These are phyloP conservation scores for Drosophila santomea DNA, from an alignment of 1,140 invertebrate species.

Conservation along the genomic window DNA sequence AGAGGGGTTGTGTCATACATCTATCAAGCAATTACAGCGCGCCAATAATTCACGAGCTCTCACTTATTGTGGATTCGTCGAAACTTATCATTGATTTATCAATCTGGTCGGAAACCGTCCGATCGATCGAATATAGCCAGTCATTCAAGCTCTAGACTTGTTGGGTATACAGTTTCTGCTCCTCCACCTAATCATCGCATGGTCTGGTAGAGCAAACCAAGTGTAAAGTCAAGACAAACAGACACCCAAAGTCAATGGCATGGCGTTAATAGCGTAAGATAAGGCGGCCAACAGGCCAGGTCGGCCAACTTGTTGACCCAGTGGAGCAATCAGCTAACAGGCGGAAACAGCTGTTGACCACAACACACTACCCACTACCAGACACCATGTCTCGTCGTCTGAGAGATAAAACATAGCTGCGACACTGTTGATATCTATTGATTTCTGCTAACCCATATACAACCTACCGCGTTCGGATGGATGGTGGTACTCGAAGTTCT, in stretches of 20 bases:
- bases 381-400: constrained; percentile 32
- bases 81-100: constrained; percentile 46
- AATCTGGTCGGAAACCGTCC: constrained; percentile 8
- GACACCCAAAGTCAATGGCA: constrained; percentile 43
- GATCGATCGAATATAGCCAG: constrained; percentile 1
- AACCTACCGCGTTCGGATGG: constrained; percentile 15
- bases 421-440: constrained; percentile 16
- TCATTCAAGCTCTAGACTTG: neutral
- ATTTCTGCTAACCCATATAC: constrained; percentile 26
- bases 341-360: constrained; percentile 37
- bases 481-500: constrained; percentile 1
- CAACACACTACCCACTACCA: neutral
- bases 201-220: constrained; percentile 24
- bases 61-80: constrained; percentile 19
- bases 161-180: neutral
- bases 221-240: constrained; percentile 15
- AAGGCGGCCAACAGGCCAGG: constrained; percentile 12
- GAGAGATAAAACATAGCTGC: constrained; percentile 17
- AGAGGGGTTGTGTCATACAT: constrained; percentile 18
- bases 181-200: constrained; percentile 21
- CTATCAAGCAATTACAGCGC: constrained; percentile 16
- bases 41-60: constrained; percentile 20
- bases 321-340: constrained; percentile 37
- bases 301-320: constrained; percentile 37
- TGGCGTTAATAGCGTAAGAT: constrained; percentile 40